Conservation (phyloP, 2,113 vertebrate genomes). For the Triplophysa dalaica region DNA sequence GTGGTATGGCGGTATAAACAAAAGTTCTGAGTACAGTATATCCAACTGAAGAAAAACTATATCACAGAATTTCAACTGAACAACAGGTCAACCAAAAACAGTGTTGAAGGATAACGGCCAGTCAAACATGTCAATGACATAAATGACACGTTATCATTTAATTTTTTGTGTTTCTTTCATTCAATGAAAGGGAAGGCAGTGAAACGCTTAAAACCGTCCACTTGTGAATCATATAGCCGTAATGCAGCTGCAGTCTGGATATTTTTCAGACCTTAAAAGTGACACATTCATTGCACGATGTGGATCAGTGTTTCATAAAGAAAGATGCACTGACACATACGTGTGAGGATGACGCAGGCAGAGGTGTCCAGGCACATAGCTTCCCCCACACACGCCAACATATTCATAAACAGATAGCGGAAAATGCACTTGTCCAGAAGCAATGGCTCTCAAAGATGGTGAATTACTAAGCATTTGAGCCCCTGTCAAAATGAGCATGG, state of each 20-base stretch:
- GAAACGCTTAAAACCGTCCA: not conserved
- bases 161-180: not conserved
- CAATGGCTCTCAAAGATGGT: conserved; percentile 8
- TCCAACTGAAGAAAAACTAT: not conserved
- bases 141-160: not conserved
- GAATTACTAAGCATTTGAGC: conserved; percentile 34
- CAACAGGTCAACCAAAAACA: not conserved
- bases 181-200: not conserved
- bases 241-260: conserved; percentile 2
- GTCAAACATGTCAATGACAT: not conserved
- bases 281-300: conserved; percentile 30
- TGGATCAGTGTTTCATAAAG: conserved; percentile 20
- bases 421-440: conserved; percentile 14
- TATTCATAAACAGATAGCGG: conserved; percentile 3
- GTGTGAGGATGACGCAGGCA: conserved; percentile 12
- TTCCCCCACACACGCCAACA: not conserved
- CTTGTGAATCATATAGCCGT: not conserved
- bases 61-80: conserved; percentile 12
- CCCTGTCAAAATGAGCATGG: conserved; percentile 40
- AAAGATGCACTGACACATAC: not conserved
- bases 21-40: not conserved
- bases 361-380: not conserved
- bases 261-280: conserved; percentile 7
- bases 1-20: not conserved
- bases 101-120: not conserved